These are phyloP conservation scores for Encarsia formosa DNA, from an alignment of 2,888 invertebrate genomes.

Conservation along the genomic window DNA sequence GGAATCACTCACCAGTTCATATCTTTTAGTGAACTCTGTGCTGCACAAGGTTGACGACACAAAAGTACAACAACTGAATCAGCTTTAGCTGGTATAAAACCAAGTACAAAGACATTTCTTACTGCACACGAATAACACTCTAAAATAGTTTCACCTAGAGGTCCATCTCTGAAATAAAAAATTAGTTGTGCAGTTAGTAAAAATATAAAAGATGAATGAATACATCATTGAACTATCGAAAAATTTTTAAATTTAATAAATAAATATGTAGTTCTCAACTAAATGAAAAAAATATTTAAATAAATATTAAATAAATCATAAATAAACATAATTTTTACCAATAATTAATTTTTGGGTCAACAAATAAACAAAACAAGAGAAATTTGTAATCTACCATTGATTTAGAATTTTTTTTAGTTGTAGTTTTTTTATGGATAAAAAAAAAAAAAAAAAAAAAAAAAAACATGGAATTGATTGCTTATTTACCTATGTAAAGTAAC, in stretches of 20 bases:
- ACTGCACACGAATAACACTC: slow-evolving; percentile 99
- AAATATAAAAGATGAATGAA: no score
- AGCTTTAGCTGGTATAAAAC: slow-evolving; percentile 98
- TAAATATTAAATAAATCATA: no score
- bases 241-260: background rate
- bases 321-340: no score
- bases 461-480: background rate
- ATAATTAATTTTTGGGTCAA: no score
- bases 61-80: slow-evolving; percentile 96
- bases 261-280: background rate
- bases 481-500: slow-evolving; percentile 81
- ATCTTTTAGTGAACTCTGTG: slow-evolving; percentile 93
- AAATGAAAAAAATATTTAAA: background rate
- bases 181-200: no score
- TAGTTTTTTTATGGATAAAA: no score
- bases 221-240: no score
- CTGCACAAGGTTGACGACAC: slow-evolving; percentile 97
- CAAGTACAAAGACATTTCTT: slow-evolving; percentile 95
- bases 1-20: slow-evolving; percentile 78
- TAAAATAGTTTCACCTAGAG: slow-evolving; percentile 93
- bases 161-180: slow-evolving; percentile 71
- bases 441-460: no score
- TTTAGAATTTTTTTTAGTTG: no score
- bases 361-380: no score
- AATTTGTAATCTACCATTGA: no score